phyloP scores from a whole-genome alignment of 2,113 vertebrate species.

The Mobula birostris region DNA sequence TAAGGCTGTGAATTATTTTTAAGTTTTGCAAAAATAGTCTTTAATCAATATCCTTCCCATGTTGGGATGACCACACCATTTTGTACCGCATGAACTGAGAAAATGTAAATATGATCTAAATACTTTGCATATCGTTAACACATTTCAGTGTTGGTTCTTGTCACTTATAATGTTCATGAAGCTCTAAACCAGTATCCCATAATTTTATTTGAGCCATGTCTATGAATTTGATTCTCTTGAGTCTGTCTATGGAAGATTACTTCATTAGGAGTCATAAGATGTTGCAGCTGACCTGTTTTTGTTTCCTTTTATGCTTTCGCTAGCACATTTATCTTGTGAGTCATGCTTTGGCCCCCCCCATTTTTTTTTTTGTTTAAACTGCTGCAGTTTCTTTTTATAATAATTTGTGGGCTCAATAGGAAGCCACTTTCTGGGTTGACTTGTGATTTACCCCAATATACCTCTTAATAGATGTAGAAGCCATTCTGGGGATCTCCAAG shows the following conservation, averaged over 20 bases:
- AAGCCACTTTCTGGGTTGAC: not conserved
- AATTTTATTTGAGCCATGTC: not conserved
- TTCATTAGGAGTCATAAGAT: not conserved
- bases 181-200: not conserved
- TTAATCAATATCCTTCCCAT: not conserved
- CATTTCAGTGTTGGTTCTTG: not conserved
- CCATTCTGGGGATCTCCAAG: not conserved
- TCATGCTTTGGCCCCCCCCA: not conserved
- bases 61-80: not conserved
- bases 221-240: not conserved
- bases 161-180: not conserved
- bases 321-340: not conserved
- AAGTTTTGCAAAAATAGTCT: not conserved
- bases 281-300: not conserved
- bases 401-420: not conserved
- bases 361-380: not conserved
- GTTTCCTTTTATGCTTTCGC: not conserved
- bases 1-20: not conserved
- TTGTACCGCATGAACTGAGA: not conserved
- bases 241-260: not conserved
- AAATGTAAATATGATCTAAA: not conserved
- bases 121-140: not conserved
- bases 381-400: not conserved
- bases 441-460: not conserved
- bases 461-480: not conserved